Conservation (phyloP, 2,888 invertebrate species). For the Eumerus sabulonum region DNA sequence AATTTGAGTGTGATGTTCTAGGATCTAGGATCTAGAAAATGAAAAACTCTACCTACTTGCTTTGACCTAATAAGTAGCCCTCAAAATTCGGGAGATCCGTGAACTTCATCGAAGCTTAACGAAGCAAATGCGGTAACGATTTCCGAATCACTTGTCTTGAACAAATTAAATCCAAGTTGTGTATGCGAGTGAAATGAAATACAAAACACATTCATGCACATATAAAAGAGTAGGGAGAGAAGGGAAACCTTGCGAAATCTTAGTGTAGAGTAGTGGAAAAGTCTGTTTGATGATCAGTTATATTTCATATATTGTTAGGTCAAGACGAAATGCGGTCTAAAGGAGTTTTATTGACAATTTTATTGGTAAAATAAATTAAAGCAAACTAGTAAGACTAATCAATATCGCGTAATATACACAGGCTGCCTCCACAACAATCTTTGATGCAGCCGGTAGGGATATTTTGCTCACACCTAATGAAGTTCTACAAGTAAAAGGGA, state of each 20-base stretch:
- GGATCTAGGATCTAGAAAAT: no score
- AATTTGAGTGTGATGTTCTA: no score
- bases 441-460: slow-evolving; percentile 74
- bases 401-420: neutral
- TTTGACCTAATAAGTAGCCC: no score
- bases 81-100: slow-evolving; percentile 43
- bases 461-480: slow-evolving; percentile 76
- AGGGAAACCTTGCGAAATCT: slow-evolving; percentile 39
- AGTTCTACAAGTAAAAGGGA: slow-evolving; percentile 74
- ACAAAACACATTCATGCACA: no score
- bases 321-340: slow-evolving; percentile 33
- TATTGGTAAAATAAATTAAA: slow-evolving; percentile 22
- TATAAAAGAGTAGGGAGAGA: slow-evolving; percentile 1
- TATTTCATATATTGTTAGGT: slow-evolving; percentile 36
- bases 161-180: slow-evolving; percentile 18
- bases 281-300: slow-evolving; percentile 40
- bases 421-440: neutral
- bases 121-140: slow-evolving; percentile 44
- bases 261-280: slow-evolving; percentile 47
- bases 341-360: slow-evolving; percentile 25
- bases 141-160: slow-evolving; percentile 23
- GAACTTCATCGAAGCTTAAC: slow-evolving; percentile 74
- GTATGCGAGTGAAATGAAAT: slow-evolving; percentile 14
- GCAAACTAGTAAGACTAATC: neutral
- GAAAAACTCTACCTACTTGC: no score